A percentile compares a stretch with the other conserved stretches of the same genome.
Conservation (phyloP, 1,140 invertebrate species). For the Danaus plexippus region DNA sequence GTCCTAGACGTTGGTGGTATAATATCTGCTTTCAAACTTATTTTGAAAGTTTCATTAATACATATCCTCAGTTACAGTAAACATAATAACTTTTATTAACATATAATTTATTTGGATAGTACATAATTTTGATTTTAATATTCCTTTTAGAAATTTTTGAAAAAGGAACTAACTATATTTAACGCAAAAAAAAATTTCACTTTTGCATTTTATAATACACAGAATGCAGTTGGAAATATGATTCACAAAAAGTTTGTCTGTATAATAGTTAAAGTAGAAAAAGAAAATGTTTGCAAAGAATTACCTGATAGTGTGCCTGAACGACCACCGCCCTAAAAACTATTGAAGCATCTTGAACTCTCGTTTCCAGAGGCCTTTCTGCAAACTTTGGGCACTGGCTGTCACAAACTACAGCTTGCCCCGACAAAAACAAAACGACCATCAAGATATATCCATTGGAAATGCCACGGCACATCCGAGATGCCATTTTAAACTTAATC, state of each 20-base stretch:
- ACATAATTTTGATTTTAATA: no score
- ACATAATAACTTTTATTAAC: no score
- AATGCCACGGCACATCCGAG: slow-evolving; percentile 31
- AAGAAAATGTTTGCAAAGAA: slow-evolving; percentile 16
- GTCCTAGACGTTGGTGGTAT: no score
- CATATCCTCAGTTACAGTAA: no score
- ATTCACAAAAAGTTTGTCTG: neutral
- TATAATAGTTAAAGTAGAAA: neutral
- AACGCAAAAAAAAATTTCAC: no score
- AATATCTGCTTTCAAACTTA: no score
- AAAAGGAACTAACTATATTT: no score
- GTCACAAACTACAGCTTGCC: slow-evolving; percentile 64
- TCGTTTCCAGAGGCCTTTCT: slow-evolving; percentile 61
- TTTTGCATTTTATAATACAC: no score
- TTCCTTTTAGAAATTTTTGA: no score
- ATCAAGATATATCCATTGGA: slow-evolving; percentile 49
- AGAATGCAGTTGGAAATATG: neutral
- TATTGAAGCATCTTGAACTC: slow-evolving; percentile 63
- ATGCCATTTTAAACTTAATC: slow-evolving; percentile 47
- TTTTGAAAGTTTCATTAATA: no score
- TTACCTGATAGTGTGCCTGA: slow-evolving; percentile 56
- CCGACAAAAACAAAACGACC: slow-evolving; percentile 47
- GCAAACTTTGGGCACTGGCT: slow-evolving; percentile 64
- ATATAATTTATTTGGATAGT: no score
- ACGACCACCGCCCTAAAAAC: slow-evolving; percentile 64